phyloP scores from a whole-genome alignment of 1,140 invertebrate genomes.

The Drosophila biarmipes region DNA sequence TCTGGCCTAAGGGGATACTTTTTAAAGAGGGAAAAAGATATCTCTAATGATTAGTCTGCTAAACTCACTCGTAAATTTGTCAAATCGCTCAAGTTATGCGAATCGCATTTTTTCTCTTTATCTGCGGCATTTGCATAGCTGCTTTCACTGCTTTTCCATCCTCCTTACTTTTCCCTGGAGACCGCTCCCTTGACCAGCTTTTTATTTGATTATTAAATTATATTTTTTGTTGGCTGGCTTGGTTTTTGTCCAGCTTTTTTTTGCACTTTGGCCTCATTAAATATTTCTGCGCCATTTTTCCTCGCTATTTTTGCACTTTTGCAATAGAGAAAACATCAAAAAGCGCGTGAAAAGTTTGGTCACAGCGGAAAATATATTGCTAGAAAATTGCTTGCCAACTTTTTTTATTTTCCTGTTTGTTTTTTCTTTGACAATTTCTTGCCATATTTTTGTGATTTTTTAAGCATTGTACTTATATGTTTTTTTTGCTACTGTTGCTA shows the following conservation, averaged over 20 bases:
- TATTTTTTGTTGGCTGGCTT: conserved; percentile 36
- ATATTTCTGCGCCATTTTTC: conserved; percentile 65
- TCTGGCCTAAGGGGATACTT: conserved; percentile 50
- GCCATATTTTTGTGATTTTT: conserved; percentile 43
- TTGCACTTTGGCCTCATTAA: conserved; percentile 58
- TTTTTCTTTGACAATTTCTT: conserved; percentile 70
- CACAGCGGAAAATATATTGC: conserved; percentile 76
- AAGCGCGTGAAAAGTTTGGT: conserved; percentile 75
- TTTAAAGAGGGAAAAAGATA: conserved; percentile 33
- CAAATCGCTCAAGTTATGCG: conserved; percentile 72
- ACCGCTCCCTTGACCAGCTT: conserved; percentile 55
- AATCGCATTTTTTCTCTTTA: conserved; percentile 41
- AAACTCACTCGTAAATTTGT: conserved; percentile 81
- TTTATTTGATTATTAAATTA: conserved; percentile 82
- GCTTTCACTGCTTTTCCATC: conserved; percentile 13
- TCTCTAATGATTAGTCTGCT: conserved; percentile 75
- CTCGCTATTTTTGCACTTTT: conserved; percentile 72
- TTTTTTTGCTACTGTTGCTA: conserved; percentile 23
- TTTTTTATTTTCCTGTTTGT: conserved; percentile 33
- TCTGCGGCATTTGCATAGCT: conserved; percentile 62
- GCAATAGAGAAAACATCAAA: conserved; percentile 55
- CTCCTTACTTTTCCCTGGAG: conserved; percentile 28
- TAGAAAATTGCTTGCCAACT: conserved; percentile 67
- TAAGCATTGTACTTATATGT: conserved; percentile 13
- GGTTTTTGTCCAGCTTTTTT: not conserved